phyloP scores from a whole-genome alignment of 2,888 invertebrate genomes.

The Pinctada fucata region DNA sequence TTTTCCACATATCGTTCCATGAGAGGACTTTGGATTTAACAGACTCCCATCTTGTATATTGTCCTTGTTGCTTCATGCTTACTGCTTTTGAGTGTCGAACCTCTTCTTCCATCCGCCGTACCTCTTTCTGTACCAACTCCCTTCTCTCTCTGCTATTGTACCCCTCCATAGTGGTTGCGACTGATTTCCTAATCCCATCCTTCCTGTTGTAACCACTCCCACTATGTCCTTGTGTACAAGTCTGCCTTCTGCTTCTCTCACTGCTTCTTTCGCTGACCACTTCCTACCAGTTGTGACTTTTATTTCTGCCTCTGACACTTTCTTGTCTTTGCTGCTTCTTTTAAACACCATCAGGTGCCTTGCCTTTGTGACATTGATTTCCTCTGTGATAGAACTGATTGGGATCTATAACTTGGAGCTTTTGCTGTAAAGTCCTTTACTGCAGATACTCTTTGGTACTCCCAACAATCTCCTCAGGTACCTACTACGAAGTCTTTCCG shows the following conservation, averaged over 20 bases:
- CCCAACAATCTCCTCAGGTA: neutral
- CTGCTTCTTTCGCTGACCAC: neutral
- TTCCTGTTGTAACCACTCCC: no score
- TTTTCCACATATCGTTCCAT: constrained; percentile 8
- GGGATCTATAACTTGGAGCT: neutral
- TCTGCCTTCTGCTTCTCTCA: neutral
- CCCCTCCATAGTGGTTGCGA: neutral
- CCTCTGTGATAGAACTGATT: constrained; percentile 1
- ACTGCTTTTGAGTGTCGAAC: neutral
- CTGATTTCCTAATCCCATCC: neutral
- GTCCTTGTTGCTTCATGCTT: constrained; percentile 9
- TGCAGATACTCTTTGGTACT: neutral
- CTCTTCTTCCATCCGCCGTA: constrained; percentile 1
- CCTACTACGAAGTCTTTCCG: neutral
- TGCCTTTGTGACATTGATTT: neutral
- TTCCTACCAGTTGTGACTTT: neutral
- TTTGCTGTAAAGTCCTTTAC: constrained; percentile 8
- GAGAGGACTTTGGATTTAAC: no score
- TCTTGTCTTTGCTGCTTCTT: no score
- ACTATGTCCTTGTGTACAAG: no score
- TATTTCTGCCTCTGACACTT: no score
- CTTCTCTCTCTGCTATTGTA: neutral
- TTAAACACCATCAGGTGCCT: neutral
- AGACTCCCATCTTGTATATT: neutral
- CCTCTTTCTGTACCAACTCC: constrained; percentile 6